Conservation (phyloP, 2,888 invertebrate species). For the Aethes cnicana region DNA sequence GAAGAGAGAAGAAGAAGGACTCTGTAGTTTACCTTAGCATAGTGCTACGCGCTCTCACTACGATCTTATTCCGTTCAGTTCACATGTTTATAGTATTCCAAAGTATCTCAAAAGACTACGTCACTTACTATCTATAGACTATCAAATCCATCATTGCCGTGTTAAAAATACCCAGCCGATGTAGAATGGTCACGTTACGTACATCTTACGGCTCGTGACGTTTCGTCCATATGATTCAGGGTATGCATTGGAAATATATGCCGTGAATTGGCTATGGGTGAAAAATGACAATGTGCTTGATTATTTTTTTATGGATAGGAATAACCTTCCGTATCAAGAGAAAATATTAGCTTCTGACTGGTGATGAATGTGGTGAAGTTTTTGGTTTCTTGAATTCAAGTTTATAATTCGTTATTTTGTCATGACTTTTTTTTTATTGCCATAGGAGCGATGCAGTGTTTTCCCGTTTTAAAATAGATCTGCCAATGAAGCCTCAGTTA, state of each 20-base stretch:
- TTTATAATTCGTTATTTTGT: too few relatives aligned
- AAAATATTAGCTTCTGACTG: too few relatives aligned
- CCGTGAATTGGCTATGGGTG: conserved; percentile 45
- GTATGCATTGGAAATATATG: conserved; percentile 51
- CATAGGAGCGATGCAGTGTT: too few relatives aligned
- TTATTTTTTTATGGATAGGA: conserved; percentile 17
- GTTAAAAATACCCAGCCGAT: conserved; percentile 22
- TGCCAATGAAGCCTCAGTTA: too few relatives aligned
- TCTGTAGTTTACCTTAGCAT: background rate
- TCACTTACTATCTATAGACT: conserved; percentile 17
- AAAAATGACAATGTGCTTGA: too few relatives aligned
- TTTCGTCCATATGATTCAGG: conserved; percentile 50
- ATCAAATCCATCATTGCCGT: conserved; percentile 15
- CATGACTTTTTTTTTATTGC: too few relatives aligned
- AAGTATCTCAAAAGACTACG: background rate
- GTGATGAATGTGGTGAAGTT: too few relatives aligned
- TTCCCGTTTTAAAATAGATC: too few relatives aligned
- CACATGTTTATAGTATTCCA: too few relatives aligned
- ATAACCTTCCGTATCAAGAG: too few relatives aligned
- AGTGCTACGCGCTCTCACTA: background rate
- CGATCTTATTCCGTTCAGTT: too few relatives aligned
- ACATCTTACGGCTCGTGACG: conserved; percentile 43
- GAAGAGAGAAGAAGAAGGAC: background rate
- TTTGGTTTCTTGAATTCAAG: too few relatives aligned
- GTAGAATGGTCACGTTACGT: conserved; percentile 35